Conservation (phyloP, 1,140 invertebrate species). For the Lepidurus apus region DNA sequence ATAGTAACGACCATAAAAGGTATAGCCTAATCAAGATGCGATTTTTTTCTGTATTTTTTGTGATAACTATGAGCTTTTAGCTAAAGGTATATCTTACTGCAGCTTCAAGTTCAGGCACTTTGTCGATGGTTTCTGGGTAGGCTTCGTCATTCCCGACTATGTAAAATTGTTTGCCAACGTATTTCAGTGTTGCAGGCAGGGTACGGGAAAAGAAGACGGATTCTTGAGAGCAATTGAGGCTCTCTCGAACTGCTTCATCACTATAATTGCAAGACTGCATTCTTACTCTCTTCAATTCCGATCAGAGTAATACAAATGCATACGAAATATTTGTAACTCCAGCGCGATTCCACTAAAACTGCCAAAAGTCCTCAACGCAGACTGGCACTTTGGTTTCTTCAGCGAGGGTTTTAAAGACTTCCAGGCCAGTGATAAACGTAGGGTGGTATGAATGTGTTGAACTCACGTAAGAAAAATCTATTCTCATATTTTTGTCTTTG, state of each 20-base stretch:
- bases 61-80: not conserved
- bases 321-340: no score
- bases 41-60: not conserved
- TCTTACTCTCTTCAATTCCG: not conserved
- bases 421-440: no score
- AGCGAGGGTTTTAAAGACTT: no score
- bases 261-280: not conserved
- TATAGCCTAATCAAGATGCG: not conserved
- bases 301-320: no score
- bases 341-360: no score
- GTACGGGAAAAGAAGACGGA: not conserved
- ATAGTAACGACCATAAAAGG: constrained; percentile 24
- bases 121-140: not conserved
- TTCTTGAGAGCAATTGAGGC: not conserved
- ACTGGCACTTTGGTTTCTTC: no score
- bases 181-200: not conserved
- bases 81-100: not conserved
- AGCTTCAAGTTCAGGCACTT: not conserved
- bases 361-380: no score
- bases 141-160: not conserved
- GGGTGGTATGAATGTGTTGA: no score
- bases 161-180: not conserved
- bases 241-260: not conserved
- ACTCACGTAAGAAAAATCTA: no score
- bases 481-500: no score